phyloP scores from a whole-genome alignment of 2,797 vertebrate genomes.

The Eleutherodactylus coqui region DNA sequence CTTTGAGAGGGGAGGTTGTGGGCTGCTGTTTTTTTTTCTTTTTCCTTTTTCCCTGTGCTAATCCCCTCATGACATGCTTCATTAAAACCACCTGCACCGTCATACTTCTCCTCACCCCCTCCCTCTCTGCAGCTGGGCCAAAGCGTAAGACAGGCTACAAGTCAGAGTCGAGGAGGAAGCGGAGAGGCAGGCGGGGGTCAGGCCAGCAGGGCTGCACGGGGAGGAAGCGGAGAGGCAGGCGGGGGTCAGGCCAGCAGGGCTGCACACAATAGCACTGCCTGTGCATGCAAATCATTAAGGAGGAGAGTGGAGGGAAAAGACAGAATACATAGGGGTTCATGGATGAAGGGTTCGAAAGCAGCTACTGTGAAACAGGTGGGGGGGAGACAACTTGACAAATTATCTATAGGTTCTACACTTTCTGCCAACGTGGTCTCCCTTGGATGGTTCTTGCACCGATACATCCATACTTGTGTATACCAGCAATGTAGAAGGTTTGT shows the following conservation, averaged over 20 bases:
- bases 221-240: conserved; percentile 12
- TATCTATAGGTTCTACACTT: background rate
- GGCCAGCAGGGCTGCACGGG: background rate
- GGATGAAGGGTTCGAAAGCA: background rate
- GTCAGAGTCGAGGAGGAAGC: conserved; percentile 5
- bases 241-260: background rate
- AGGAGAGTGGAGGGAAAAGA: background rate
- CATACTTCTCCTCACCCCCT: conserved; percentile 26
- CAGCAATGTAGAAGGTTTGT: background rate
- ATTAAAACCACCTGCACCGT: conserved; percentile 48
- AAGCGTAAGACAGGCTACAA: background rate
- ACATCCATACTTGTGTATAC: background rate
- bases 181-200: background rate
- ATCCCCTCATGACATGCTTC: conserved; percentile 55
- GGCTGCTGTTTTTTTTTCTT: background rate
- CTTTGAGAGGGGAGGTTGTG: background rate
- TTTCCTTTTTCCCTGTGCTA: conserved; percentile 34
- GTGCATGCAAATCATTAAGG: background rate
- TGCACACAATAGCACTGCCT: background rate
- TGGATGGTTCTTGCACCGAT: background rate
- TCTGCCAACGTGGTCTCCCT: background rate
- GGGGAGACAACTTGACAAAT: background rate
- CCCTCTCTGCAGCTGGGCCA: background rate
- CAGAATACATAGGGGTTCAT: background rate
- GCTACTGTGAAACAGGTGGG: background rate